Conservation (phyloP, 1,140 invertebrate genomes). For the Drosophila triauraria region DNA sequence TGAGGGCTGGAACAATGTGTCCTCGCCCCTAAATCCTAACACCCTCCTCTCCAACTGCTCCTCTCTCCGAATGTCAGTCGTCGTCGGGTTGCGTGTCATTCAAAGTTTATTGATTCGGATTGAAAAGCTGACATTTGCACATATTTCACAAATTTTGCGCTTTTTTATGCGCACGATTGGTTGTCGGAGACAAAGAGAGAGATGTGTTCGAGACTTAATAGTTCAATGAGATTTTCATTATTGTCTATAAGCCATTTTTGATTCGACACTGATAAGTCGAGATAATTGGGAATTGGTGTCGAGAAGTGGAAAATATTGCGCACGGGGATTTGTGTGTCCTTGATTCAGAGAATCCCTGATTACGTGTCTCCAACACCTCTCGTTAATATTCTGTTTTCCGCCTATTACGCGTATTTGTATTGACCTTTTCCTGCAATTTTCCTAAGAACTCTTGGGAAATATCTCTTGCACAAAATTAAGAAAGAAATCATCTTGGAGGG, state of each 20-base stretch:
- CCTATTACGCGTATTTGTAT: background rate
- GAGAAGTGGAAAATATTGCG: too few species aligned
- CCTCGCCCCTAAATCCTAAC: constrained; percentile 12
- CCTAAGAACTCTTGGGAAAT: constrained; percentile 14
- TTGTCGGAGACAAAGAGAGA: background rate
- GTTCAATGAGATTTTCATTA: constrained; percentile 25
- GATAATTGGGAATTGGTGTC: constrained; percentile 3
- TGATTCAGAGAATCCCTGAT: background rate
- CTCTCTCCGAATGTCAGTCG: constrained; percentile 2
- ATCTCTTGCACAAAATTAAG: constrained; percentile 18
- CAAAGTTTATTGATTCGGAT: constrained; percentile 66
- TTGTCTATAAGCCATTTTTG: constrained; percentile 21
- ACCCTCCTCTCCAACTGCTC: background rate
- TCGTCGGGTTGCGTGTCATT: constrained; percentile 44
- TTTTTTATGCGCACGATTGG: constrained; percentile 35
- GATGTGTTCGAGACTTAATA: constrained; percentile 20
- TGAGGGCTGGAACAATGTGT: constrained; percentile 38
- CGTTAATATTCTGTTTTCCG: background rate
- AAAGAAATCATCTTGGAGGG: constrained; percentile 41
- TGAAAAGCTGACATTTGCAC: constrained; percentile 56
- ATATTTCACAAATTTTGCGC: constrained; percentile 46
- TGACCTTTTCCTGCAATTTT: constrained; percentile 1
- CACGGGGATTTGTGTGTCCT: background rate
- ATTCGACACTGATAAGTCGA: constrained; percentile 2
- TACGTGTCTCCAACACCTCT: too few species aligned